Evolutionary conservation across 2,797 vertebrate species (phyloP).

Genomic region (Sebastes taczanowskii): DNA sequence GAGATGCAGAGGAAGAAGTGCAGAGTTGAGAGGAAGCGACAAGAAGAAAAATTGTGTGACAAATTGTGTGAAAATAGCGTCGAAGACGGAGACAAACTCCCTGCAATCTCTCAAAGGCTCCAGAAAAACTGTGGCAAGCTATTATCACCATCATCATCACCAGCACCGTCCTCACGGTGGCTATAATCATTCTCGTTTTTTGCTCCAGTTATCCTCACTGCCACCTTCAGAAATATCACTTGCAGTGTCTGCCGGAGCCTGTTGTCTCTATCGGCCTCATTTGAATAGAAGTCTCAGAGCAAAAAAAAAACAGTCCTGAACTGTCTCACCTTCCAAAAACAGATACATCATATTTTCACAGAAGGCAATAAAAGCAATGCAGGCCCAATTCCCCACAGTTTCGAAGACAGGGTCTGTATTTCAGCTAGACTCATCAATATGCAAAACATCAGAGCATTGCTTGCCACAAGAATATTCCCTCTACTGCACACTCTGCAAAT

Average conservation of each 20-base stretch:
- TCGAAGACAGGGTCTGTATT: constrained; percentile 63
- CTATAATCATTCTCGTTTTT: constrained; percentile 41
- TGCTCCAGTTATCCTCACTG: constrained; percentile 17
- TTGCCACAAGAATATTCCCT: constrained; percentile 74
- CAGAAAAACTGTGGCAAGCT: constrained; percentile 26
- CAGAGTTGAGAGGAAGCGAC: constrained; percentile 28
- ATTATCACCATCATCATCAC: constrained; percentile 63
- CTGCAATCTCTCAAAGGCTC: constrained; percentile 42
- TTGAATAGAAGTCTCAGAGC: constrained; percentile 60
- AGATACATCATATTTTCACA: constrained; percentile 73
- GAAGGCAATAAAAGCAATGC: constrained; percentile 74
- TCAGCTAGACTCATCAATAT: constrained; percentile 82
- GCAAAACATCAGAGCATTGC: constrained; percentile 77
- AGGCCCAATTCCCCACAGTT: constrained; percentile 72
- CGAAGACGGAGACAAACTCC: constrained; percentile 47
- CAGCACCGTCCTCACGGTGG: constrained; percentile 29
- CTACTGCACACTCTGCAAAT: constrained; percentile 69
- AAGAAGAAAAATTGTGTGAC: constrained; percentile 39
- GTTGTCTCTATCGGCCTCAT: constrained; percentile 62
- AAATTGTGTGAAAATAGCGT: constrained; percentile 43
- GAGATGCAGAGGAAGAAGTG: constrained; percentile 32
- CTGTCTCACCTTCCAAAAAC: constrained; percentile 62
- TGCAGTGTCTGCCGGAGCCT: constrained; percentile 12
- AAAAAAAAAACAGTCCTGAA: constrained; percentile 35
- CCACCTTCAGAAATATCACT: constrained; percentile 56